Percentiles rank a stretch among this genome's conserved stretches.
Evolutionary conservation across 37 sponge, comb jelly and placozoan species (phyloP).

Genomic region (Hormiphora californensis): DNA sequence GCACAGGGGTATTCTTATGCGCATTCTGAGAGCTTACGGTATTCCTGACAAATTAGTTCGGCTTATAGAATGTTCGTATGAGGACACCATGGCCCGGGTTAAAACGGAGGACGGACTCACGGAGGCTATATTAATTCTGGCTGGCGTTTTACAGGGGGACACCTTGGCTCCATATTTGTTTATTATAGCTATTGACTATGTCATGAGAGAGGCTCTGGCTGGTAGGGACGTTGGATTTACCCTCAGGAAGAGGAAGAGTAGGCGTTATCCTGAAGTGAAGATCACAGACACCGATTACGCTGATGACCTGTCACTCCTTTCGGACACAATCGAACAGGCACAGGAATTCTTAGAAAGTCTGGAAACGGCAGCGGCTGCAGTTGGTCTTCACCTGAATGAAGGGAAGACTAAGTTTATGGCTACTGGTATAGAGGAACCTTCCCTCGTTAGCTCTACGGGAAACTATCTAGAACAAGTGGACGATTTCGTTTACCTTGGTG

Average conservation of each 20-base stretch:
- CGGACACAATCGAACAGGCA: too few relatives aligned
- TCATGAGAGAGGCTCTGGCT: neutral
- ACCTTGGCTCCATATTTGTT: neutral
- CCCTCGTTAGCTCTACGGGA: too few relatives aligned
- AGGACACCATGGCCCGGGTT: neutral
- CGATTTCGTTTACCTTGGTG: too few relatives aligned
- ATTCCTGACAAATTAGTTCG: neutral
- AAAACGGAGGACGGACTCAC: neutral
- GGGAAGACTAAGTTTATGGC: too few relatives aligned
- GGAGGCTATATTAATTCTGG: neutral
- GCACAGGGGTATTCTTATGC: neutral
- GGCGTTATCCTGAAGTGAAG: neutral
- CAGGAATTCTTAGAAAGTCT: too few relatives aligned
- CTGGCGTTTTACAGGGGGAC: constrained; percentile 53
- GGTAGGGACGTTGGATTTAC: neutral
- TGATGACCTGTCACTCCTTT: too few relatives aligned
- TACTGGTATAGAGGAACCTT: too few relatives aligned
- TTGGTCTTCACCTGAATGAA: too few relatives aligned
- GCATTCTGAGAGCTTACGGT: neutral
- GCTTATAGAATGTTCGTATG: neutral
- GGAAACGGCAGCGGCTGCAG: too few relatives aligned
- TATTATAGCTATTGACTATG: neutral
- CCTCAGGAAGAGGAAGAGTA: neutral
- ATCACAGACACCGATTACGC: neutral
- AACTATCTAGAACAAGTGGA: too few relatives aligned